These are phyloP conservation scores for Dasypogon diadema DNA, from an alignment of 2,888 invertebrate species.

Conservation along the genomic window DNA sequence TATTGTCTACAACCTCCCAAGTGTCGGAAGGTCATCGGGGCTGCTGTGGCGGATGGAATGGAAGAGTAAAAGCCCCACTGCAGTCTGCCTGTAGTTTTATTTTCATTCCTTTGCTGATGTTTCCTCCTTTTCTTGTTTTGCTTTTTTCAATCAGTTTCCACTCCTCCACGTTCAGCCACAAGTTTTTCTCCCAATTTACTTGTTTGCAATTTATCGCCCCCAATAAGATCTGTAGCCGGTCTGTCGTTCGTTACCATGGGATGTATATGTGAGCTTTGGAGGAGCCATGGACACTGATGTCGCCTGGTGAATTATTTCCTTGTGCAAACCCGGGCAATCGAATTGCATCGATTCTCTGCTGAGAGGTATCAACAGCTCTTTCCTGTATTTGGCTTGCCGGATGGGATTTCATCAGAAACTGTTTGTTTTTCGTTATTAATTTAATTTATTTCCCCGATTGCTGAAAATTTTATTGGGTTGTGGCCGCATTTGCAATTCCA, in stretches of 20 bases:
- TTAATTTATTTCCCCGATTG: background rate
- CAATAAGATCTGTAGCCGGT: background rate
- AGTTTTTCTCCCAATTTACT: slow-evolving; percentile 25
- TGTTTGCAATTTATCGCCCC: slow-evolving; percentile 29
- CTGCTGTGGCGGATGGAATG: background rate
- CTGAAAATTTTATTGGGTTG: too few species aligned
- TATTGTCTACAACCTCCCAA: slow-evolving; percentile 26
- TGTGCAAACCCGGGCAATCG: slow-evolving; percentile 20
- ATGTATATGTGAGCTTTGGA: slow-evolving; percentile 8
- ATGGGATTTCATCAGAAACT: background rate
- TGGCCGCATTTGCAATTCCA: too few species aligned
- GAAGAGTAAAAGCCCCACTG: background rate
- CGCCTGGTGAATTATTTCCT: slow-evolving; percentile 36
- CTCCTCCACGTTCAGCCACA: background rate
- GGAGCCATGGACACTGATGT: slow-evolving; percentile 9
- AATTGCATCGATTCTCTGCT: slow-evolving; percentile 39
- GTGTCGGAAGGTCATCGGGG: slow-evolving; percentile 31
- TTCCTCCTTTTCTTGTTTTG: slow-evolving; percentile 6
- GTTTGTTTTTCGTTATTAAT: background rate
- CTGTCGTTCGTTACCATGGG: slow-evolving; percentile 3
- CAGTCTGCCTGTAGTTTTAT: background rate
- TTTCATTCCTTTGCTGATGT: background rate
- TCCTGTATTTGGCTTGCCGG: background rate
- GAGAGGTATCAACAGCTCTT: slow-evolving; percentile 25
- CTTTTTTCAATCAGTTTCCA: background rate